Evolutionary conservation across 2,888 invertebrate species (phyloP), one percentile per base, ranked within the genome.

Genomic region (Heliconius ethilla): DNA sequence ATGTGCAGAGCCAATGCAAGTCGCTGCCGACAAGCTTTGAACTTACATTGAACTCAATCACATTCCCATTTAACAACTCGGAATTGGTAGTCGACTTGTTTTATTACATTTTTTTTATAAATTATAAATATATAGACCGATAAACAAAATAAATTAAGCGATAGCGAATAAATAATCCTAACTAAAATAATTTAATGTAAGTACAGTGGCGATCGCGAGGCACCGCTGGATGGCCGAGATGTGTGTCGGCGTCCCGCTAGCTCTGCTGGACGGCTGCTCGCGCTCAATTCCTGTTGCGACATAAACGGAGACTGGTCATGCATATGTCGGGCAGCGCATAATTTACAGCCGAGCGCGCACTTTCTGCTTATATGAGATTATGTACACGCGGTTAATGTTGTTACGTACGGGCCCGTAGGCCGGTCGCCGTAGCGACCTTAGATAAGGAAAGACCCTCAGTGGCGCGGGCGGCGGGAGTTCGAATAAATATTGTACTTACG

Each of bases 401-500:
- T 94, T 94, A 94, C 93, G 92, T 88, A 94, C 94, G 92, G 91
- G 91, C 93, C 93, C 87, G 87, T 77, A 89, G 93, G 92, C 93
- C 91, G 90, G 91, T 89, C 93, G 89, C 83, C 87, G 82, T 80
- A 85, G 88, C 90, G 93, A 91, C 92, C 92, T 87, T 88, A 93
- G 95, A 95, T 95, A 95, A 95, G 95, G 95, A 95, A 95, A 95
- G 95, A 91, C 94, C 94, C 94, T 94, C 93, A 89, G 90, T 89
- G 93, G 91, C 92, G 94, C 92, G 93, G 94, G 92, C 93, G 93
- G 93, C 92, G 92, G 94, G 92, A 89, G 91, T 88, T 86, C 84
- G 83, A 84, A 85, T n/a, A n/a, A 85, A 88, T 87, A 87, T 88
- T 80, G 88, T 93, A 96, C 97, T 97, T 96, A 98, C 97, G 96